Evolutionary conservation across 2,113 vertebrate species (phyloP), one percentile per base, ranked within the genome.

Genomic region (Ceratotherium simum): DNA sequence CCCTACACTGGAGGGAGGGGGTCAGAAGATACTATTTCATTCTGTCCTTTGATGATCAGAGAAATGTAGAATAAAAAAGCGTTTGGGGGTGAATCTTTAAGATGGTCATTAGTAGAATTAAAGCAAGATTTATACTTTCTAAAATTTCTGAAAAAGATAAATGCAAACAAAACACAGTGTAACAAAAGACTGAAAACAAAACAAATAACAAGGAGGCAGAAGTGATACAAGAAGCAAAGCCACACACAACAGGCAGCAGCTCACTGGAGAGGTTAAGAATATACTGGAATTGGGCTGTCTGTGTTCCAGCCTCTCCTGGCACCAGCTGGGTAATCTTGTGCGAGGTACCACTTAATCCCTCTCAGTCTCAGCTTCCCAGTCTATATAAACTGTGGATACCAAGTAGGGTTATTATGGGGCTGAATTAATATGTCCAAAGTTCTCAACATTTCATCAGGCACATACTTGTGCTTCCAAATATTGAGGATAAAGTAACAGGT

Each of bases 1-100:
- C 54, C 42, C 13, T 2, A 11, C 14, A 3, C 27, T 11, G 1
- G 5, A 8, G 5, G 13, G 69, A 18, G 29, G 33, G 2, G 29
- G 20, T 73, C 39, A 20, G 48, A 67, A 69, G 58, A 46, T 16
- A 12, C 48, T 25, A 3, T 39, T n/a, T 69, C 56, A 21, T 56
- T 90, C 84, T 48, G 87, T 79, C 33, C 2, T 76, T 64, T 89
- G 36, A 42, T 48, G 12, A 70, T 27, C 25, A 29, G 21, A 93
- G 64, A 72, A 84, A 81, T 33, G 17, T 10, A 67, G 18, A 23
- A 5, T 80, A 42, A 83, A 62, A 78, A 76, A 51, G 76, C 10
- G 21, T 23, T 42, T 36, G 20, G 36, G n/a, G 8, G 4, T 27
- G 27, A 80, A 27, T 48, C 27, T 48, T 72, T 89, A n/a, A 58